A percentile compares a stretch with the other conserved stretches of the same genome.
phyloP scores from a whole-genome alignment of 2,888 invertebrate species.

The Peribatodes rhomboidaria region DNA sequence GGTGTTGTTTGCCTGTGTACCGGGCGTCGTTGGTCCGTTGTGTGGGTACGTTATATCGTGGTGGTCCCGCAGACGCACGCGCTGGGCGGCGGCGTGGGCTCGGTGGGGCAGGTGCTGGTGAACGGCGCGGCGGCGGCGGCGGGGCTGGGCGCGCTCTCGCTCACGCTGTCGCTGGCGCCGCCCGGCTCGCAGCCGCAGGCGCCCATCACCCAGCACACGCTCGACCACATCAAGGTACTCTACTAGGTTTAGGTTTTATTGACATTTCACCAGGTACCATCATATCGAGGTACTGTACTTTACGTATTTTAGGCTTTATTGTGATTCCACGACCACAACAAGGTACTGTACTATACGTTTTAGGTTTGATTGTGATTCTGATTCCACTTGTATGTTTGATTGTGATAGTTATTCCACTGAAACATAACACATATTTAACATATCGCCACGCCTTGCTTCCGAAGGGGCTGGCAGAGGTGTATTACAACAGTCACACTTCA shows the following conservation, averaged over 20 bases:
- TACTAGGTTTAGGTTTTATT: neutral
- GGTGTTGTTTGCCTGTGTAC: neutral
- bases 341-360: neutral
- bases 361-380: too few species aligned
- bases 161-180: constrained; percentile 92
- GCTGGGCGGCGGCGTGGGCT: constrained; percentile 84
- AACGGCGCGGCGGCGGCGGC: constrained; percentile 83
- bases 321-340: neutral
- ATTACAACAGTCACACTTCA: too few species aligned
- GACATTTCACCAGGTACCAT: too few species aligned
- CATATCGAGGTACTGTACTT: too few species aligned
- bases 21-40: too few species aligned
- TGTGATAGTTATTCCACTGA: too few species aligned
- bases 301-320: too few species aligned
- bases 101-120: constrained; percentile 84
- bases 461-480: too few species aligned
- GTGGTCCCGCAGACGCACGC: constrained; percentile 65
- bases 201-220: constrained; percentile 92
- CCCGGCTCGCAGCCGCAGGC: constrained; percentile 91
- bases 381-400: too few species aligned
- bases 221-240: constrained; percentile 94
- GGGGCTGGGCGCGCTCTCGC: constrained; percentile 85
- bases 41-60: neutral
- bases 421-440: too few species aligned
- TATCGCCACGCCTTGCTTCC: too few species aligned